Evolutionary conservation across 2,797 vertebrate species (phyloP).

Genomic region (Anniella stebbinsi): DNA sequence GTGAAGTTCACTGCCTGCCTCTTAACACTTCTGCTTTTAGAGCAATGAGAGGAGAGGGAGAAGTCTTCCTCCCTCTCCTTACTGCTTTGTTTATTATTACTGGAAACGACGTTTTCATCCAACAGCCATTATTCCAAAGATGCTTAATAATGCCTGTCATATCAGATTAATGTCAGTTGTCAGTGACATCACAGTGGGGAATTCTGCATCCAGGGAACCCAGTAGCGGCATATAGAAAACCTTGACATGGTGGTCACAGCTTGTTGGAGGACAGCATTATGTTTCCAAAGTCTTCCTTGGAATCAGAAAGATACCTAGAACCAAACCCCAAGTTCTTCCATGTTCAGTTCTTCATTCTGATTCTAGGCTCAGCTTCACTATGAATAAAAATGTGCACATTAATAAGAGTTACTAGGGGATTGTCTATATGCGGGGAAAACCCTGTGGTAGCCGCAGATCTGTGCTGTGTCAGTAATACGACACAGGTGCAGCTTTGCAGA

Average conservation of each 20-base stretch:
- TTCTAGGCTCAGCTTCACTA: not conserved
- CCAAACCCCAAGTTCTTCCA: not conserved
- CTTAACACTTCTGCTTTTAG: constrained; percentile 36
- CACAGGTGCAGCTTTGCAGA: no score
- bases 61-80: constrained; percentile 18
- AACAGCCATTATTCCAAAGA: not conserved
- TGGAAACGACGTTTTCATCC: constrained; percentile 26
- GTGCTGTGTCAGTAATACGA: no score
- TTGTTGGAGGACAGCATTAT: not conserved
- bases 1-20: constrained; percentile 43
- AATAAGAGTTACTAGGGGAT: no score
- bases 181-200: not conserved
- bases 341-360: not conserved
- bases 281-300: no score
- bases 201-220: not conserved
- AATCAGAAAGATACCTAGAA: not conserved
- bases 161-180: not conserved
- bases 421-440: no score
- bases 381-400: not conserved
- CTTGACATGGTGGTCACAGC: not conserved
- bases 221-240: not conserved
- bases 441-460: no score
- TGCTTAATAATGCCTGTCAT: not conserved
- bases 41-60: constrained; percentile 19
- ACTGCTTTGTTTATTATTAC: constrained; percentile 34